These are phyloP conservation scores for Presbytis comata DNA, from an alignment of 2,797 vertebrate genomes.

Conservation along the genomic window DNA sequence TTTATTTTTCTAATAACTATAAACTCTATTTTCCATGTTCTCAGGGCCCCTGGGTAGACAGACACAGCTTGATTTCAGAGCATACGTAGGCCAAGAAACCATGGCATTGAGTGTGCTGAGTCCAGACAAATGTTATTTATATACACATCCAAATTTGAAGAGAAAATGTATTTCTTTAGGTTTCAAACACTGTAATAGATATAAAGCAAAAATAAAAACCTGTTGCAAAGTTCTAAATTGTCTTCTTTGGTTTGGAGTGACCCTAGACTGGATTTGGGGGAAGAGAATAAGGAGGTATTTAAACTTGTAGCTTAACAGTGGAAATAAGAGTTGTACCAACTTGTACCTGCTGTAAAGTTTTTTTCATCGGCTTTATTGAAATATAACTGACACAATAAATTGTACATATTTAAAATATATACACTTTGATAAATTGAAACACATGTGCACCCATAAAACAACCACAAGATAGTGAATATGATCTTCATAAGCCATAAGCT, in stretches of 20 bases:
- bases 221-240: slow-evolving; percentile 79
- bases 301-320: not conserved
- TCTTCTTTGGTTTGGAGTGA: slow-evolving; percentile 48
- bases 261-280: not conserved
- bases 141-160: slow-evolving; percentile 83
- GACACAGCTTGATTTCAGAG: slow-evolving; percentile 81
- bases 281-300: not conserved
- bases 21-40: slow-evolving; percentile 80
- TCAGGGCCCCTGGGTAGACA: slow-evolving; percentile 82
- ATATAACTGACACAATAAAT: slow-evolving; percentile 16
- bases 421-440: not conserved
- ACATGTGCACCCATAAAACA: not conserved
- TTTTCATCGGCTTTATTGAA: slow-evolving; percentile 10
- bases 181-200: slow-evolving; percentile 90
- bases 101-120: slow-evolving; percentile 83
- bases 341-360: not conserved
- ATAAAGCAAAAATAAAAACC: slow-evolving; percentile 82
- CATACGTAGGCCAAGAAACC: slow-evolving; percentile 87
- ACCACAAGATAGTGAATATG: not conserved
- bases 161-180: slow-evolving; percentile 87
- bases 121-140: slow-evolving; percentile 87
- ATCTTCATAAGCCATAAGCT: not conserved
- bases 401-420: slow-evolving; percentile 40
- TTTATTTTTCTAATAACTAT: slow-evolving; percentile 68
- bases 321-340: not conserved